phyloP scores from a whole-genome alignment of 2,113 vertebrate species.

The Apodemus speciosus region DNA sequence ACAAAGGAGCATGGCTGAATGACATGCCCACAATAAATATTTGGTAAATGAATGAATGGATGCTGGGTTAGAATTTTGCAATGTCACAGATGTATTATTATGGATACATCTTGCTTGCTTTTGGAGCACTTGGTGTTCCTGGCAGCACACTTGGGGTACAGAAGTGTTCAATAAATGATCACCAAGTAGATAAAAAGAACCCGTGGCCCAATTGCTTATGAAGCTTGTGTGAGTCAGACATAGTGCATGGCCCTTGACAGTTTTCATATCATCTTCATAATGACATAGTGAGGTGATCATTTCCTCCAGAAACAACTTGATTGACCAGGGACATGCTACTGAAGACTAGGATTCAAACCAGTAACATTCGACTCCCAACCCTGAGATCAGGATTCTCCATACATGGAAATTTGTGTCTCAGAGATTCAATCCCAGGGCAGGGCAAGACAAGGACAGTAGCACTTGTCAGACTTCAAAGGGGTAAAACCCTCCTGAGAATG shows the following conservation, averaged over 20 bases:
- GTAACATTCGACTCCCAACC: neutral
- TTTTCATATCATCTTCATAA: neutral
- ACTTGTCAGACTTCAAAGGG: neutral
- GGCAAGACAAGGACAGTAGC: neutral
- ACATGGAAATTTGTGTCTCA: neutral
- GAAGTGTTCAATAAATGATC: neutral
- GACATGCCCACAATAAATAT: too few relatives aligned
- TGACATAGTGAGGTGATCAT: neutral
- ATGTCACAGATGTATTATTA: neutral
- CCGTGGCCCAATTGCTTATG: neutral
- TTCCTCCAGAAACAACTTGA: neutral
- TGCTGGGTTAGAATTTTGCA: neutral
- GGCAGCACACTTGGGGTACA: neutral
- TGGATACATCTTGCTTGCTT: neutral
- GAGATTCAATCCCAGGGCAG: neutral
- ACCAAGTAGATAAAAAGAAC: neutral
- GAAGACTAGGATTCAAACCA: constrained; percentile 3
- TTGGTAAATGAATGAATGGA: neutral
- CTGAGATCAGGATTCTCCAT: neutral
- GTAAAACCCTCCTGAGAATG: neutral
- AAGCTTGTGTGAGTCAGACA: neutral
- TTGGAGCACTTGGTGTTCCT: too few relatives aligned
- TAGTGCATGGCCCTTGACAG: neutral
- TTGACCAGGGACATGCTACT: neutral
- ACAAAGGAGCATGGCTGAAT: neutral